These are phyloP conservation scores for Mus caroli DNA, from an alignment of 2,797 vertebrate genomes.

Conservation along the genomic window DNA sequence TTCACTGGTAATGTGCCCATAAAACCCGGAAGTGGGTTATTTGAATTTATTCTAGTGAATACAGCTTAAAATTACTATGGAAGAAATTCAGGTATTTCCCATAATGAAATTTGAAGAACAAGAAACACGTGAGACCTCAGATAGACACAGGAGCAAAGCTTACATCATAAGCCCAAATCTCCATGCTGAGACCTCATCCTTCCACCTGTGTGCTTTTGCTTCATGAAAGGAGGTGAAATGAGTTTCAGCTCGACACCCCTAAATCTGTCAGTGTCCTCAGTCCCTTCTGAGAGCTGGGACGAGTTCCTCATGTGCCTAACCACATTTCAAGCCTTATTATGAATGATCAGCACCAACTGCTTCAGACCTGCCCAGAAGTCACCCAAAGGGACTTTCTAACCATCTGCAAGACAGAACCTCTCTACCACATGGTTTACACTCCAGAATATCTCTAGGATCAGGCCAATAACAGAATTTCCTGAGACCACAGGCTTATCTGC, in stretches of 20 bases:
- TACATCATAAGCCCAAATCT: not conserved
- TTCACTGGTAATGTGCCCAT: constrained; percentile 69
- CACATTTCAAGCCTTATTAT: not conserved
- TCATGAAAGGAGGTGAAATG: not conserved
- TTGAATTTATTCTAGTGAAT: constrained; percentile 73
- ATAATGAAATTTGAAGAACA: constrained; percentile 55
- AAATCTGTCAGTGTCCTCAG: not conserved
- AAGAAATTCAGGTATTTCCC: constrained; percentile 56
- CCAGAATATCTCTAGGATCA: not conserved
- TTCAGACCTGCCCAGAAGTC: fast-evolving
- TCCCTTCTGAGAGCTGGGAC: not conserved
- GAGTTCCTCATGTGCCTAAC: fast-evolving
- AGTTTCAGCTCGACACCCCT: not conserved
- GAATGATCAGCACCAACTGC: not conserved
- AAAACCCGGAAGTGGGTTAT: constrained; percentile 76
- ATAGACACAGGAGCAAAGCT: not conserved
- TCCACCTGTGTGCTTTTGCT: not conserved
- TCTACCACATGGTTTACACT: not conserved
- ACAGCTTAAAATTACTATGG: constrained; percentile 53
- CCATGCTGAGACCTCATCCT: not conserved
- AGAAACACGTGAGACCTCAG: not conserved
- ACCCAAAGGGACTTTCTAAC: not conserved
- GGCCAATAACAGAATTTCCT: not conserved
- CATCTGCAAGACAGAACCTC: not conserved
- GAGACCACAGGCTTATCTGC: not conserved